Evolutionary conservation across 2,888 invertebrate species (phyloP).

Genomic region (Caenorhabditis sp.): DNA sequence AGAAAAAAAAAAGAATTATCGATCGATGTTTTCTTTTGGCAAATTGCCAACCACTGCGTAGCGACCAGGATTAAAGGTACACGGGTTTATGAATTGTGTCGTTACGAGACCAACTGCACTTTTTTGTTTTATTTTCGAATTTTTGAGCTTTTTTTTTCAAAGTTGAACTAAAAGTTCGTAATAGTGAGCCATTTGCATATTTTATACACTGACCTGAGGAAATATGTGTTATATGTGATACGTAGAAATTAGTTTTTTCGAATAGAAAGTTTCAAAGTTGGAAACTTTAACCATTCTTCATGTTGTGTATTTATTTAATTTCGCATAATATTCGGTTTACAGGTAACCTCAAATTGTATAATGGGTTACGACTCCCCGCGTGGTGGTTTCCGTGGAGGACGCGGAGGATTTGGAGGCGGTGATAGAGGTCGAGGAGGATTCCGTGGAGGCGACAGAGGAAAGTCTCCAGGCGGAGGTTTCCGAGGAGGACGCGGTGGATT

Average conservation of each 20-base stretch:
- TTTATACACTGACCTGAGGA: no score
- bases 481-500: slow-evolving; percentile 31
- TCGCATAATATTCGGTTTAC: neutral
- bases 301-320: neutral
- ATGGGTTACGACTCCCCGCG: slow-evolving; percentile 57
- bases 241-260: no score
- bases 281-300: neutral
- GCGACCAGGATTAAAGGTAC: neutral
- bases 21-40: neutral
- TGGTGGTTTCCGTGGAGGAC: no score
- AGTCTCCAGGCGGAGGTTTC: slow-evolving; percentile 32
- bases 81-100: neutral
- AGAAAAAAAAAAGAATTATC: neutral
- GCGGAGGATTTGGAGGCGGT: slow-evolving; percentile 43
- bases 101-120: neutral
- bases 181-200: no score
- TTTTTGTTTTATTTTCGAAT: neutral
- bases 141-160: neutral
- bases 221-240: no score
- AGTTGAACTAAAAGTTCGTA: no score
- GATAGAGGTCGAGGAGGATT: no score
- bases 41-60: neutral
- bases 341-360: slow-evolving; percentile 4
- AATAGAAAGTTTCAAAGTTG: no score
- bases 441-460: slow-evolving; percentile 22